Evolutionary conservation across 2,888 invertebrate species (phyloP).

Genomic region (Drosophila neoperkinsi): DNA sequence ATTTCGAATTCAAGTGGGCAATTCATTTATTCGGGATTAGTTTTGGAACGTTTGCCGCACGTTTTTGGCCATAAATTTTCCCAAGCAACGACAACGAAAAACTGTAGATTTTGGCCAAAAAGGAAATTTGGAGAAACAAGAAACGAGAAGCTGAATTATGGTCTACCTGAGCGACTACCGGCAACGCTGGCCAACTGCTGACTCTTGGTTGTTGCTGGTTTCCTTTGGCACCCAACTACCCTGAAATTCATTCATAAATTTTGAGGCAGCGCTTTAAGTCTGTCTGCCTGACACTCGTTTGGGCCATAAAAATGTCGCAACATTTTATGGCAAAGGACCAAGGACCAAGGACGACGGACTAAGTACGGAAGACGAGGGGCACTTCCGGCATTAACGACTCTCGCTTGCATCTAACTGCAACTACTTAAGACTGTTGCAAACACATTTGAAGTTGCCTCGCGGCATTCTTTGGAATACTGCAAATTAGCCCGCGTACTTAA

Average conservation of each 20-base stretch:
- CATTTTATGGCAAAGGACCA: constrained; percentile 66
- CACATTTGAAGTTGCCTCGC: constrained; percentile 37
- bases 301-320: constrained; percentile 79
- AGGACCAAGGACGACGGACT: neutral
- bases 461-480: constrained; percentile 31
- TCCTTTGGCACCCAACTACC: constrained; percentile 20
- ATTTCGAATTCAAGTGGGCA: constrained; percentile 56
- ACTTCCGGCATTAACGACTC: constrained; percentile 75
- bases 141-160: constrained; percentile 64
- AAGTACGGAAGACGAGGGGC: constrained; percentile 52
- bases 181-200: constrained; percentile 1
- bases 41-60: constrained; percentile 46
- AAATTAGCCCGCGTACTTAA: constrained; percentile 56
- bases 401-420: constrained; percentile 19
- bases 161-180: constrained; percentile 57
- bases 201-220: constrained; percentile 13
- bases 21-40: constrained; percentile 78
- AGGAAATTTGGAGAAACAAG: constrained; percentile 30
- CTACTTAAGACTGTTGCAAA: constrained; percentile 42
- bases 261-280: constrained; percentile 70
- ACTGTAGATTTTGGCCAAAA: constrained; percentile 55
- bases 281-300: constrained; percentile 57
- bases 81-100: constrained; percentile 43
- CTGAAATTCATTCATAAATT: constrained; percentile 75
- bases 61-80: constrained; percentile 69